Percentiles rank a stretch among this genome's conserved stretches.
Conservation (phyloP, 30 jellyfish, hydroid and myxozoan genomes). For the Cassiopea xamachana region DNA sequence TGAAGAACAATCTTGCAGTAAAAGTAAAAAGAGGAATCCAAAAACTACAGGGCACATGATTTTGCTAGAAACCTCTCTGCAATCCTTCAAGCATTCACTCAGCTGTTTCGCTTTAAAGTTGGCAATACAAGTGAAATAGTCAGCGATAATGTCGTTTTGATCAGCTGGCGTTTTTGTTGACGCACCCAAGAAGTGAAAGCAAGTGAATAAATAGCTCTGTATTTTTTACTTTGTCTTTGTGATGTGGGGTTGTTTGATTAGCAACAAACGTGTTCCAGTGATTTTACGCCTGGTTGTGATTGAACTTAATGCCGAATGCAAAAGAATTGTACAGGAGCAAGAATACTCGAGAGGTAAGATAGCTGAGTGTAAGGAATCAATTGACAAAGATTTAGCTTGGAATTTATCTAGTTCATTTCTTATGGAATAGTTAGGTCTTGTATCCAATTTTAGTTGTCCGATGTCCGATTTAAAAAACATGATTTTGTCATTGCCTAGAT, state of each 20-base stretch:
- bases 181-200: neutral
- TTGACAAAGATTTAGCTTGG: no score
- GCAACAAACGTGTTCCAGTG: constrained; percentile 9
- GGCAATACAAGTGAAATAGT: neutral
- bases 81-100: no score
- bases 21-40: neutral
- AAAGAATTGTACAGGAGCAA: neutral
- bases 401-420: no score
- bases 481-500: no score
- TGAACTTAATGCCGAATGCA: neutral
- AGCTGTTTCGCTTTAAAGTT: neutral
- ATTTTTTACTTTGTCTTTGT: neutral
- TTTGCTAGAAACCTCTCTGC: neutral
- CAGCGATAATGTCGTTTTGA: neutral
- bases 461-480: no score
- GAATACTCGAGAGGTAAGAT: neutral
- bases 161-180: constrained; percentile 4
- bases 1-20: constrained; percentile 17
- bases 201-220: neutral
- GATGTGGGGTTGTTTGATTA: neutral
- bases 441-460: no score
- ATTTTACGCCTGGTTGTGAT: neutral
- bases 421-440: no score
- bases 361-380: neutral
- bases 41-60: neutral